Percentiles rank a stretch among this genome's conserved stretches.
phyloP scores from a whole-genome alignment of 2,888 invertebrate species.

The Eremobia ochroleuca region DNA sequence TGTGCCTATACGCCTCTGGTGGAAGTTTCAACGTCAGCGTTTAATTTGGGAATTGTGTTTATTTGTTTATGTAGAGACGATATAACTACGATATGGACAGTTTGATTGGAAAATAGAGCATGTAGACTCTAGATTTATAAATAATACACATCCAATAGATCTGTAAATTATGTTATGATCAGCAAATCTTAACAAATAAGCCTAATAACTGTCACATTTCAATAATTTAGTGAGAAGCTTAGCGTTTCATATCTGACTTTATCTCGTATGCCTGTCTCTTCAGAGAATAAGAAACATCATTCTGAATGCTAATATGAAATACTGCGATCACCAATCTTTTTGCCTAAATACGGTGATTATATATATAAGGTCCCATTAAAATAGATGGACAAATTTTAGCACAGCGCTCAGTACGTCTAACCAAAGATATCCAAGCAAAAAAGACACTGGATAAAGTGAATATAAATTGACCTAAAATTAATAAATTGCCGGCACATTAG shows the following conservation, averaged over 20 bases:
- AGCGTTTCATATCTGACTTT: background rate
- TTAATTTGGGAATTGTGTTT: conserved; percentile 26
- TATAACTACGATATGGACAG: background rate
- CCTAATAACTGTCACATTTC: background rate
- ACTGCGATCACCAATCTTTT: background rate
- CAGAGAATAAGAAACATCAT: background rate
- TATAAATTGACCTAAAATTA: too few species aligned
- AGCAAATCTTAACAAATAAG: background rate
- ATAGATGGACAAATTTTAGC: too few species aligned
- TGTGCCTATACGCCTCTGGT: conserved; percentile 1
- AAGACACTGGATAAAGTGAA: too few species aligned
- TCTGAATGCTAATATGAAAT: background rate
- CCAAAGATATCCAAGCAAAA: too few species aligned
- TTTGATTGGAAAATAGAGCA: background rate
- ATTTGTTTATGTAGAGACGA: background rate
- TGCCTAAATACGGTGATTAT: background rate
- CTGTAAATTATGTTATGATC: background rate
- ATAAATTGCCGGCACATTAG: too few species aligned
- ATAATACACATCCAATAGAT: background rate
- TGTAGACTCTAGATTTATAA: background rate
- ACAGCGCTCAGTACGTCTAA: too few species aligned
- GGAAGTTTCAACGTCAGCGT: conserved; percentile 15
- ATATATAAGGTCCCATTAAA: too few species aligned
- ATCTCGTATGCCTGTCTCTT: background rate
- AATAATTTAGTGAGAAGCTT: background rate